Evolutionary conservation across 2,888 invertebrate genomes (phyloP).

Genomic region (Lobophora halterata): DNA sequence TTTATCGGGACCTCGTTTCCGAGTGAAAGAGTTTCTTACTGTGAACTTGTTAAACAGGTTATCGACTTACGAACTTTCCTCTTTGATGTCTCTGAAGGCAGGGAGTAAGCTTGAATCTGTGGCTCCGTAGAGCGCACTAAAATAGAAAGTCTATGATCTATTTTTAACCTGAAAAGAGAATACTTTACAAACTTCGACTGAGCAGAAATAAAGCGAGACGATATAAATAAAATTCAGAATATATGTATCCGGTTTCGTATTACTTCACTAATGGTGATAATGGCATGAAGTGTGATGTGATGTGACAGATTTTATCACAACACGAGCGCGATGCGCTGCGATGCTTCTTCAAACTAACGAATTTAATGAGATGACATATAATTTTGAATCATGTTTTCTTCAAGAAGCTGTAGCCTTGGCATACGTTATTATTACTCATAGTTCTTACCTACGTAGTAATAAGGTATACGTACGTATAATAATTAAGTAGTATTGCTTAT

Average conservation of each 20-base stretch:
- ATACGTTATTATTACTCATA: too few species aligned
- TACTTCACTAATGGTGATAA: background rate
- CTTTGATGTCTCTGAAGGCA: conserved; percentile 36
- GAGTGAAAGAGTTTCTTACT: conserved; percentile 71
- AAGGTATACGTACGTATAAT: too few species aligned
- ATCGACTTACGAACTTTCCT: conserved; percentile 46
- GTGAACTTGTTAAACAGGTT: conserved; percentile 55
- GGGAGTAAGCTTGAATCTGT: conserved; percentile 3
- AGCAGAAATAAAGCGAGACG: conserved; percentile 2
- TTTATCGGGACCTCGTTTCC: conserved; percentile 55
- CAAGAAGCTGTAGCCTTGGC: too few species aligned
- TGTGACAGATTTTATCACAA: background rate
- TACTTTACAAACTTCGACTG: too few species aligned
- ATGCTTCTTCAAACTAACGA: background rate
- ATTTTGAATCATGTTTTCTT: background rate
- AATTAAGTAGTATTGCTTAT: too few species aligned
- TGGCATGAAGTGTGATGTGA: background rate
- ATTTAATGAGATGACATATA: background rate
- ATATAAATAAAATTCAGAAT: background rate
- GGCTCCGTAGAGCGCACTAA: conserved; percentile 12
- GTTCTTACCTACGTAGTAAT: too few species aligned
- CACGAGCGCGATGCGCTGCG: too few species aligned
- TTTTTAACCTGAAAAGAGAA: too few species aligned
- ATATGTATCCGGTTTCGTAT: conserved; percentile 2
- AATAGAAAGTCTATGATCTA: conserved; percentile 18